Evolutionary conservation across 2,113 vertebrate species (phyloP), one percentile per base, ranked within the genome.

Genomic region (Nothobranchius kuhntae): DNA sequence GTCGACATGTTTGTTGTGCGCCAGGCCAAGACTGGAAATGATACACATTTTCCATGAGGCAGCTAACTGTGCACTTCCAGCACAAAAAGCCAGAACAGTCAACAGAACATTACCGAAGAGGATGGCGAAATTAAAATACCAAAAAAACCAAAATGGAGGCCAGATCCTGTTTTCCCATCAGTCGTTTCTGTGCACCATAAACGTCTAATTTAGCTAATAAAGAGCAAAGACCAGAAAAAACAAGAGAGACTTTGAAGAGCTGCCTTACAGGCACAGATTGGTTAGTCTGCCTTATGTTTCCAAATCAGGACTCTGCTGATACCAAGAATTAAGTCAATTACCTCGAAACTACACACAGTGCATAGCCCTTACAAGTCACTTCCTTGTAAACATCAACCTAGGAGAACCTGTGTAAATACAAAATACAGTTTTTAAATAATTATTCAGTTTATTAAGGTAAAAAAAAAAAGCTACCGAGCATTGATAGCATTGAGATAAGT

Each of bases 11-110:
- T 77, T 87, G 74, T 80, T 83, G 73, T 61, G 55, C 58, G 65
- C 67, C 75, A 72, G 66, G 60, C 71, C 24, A 42, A 83, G 81
- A 77, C 79, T 75, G 72, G 82, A 88, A 80, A 85, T 92, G 91
- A 92, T 87, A 87, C 82, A 89, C 78, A 78, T 91, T 93, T 93
- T 93, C 92, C 93, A 91, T 88, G 85, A 89, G 86, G 83, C 81
- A 80, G 75, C 74, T 74, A 65, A 65, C 80, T 74, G 77, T 73
- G 70, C 71, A 78, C 76, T 77, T 66, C 77, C 65, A 65, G 71
- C 66, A 40, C 54, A 35, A 73, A 71, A 63, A 44, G 56, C 76
- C 53, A 35, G 55, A 71, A 56, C 70, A 74, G 83, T 70, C 72
- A 35, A 47, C 59, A 53, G 13, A 84, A 77, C 69, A 59, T 62